These are phyloP conservation scores for Myodes glareolus DNA, from an alignment of 2,113 vertebrate species.

Conservation along the genomic window DNA sequence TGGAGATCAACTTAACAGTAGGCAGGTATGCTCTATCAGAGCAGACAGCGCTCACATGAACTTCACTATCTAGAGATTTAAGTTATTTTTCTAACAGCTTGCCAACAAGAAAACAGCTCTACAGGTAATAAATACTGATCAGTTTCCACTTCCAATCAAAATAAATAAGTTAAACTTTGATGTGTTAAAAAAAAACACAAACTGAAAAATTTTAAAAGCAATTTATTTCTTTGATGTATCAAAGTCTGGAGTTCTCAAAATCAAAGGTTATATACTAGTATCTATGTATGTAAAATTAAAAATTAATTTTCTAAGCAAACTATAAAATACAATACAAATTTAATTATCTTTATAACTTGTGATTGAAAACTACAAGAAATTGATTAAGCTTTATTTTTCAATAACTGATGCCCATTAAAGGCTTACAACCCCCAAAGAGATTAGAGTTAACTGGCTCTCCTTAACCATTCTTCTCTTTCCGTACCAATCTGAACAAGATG, in stretches of 20 bases:
- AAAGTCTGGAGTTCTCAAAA: constrained; percentile 24
- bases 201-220: constrained; percentile 40
- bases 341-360: constrained; percentile 30
- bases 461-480: constrained; percentile 18
- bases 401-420: constrained; percentile 55
- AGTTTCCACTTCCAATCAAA: constrained; percentile 25
- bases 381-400: constrained; percentile 40
- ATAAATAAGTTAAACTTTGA: constrained; percentile 32
- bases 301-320: constrained; percentile 20
- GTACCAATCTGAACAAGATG: constrained; percentile 7
- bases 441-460: neutral
- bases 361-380: neutral
- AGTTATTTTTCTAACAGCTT: too few species aligned
- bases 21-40: neutral
- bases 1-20: neutral
- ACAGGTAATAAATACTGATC: constrained; percentile 31
- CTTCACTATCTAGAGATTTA: neutral
- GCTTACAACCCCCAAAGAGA: constrained; percentile 29
- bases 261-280: constrained; percentile 48
- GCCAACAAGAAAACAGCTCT: neutral
- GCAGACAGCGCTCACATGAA: neutral
- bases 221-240: constrained; percentile 5
- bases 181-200: constrained; percentile 48
- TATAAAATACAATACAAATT: constrained; percentile 18
- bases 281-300: constrained; percentile 30